A percentile compares a stretch with the other conserved stretches of the same genome.
These are phyloP conservation scores for Dascillus cervinus DNA, from an alignment of 2,888 invertebrate genomes.

Conservation along the genomic window DNA sequence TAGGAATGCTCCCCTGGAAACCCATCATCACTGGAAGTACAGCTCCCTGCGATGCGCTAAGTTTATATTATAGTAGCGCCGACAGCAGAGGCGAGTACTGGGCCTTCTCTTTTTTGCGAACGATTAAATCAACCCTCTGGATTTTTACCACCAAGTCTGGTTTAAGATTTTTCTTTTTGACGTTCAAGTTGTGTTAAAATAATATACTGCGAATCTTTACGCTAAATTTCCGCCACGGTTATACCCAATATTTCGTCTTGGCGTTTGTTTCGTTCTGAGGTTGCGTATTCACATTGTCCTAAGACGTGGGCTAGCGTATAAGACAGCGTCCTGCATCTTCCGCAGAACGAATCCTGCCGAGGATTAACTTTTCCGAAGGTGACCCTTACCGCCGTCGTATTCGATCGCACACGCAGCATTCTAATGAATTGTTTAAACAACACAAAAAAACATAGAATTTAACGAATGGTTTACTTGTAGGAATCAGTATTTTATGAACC, in stretches of 20 bases:
- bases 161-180: constrained; percentile 21
- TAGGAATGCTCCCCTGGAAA: constrained; percentile 29
- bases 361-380: constrained; percentile 21
- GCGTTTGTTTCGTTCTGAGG: constrained; percentile 19
- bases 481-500: no score
- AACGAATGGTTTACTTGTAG: no score
- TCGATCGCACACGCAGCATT: constrained; percentile 26
- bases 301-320: constrained; percentile 32
- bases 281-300: constrained; percentile 21
- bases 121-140: constrained; percentile 26
- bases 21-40: constrained; percentile 31
- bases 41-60: constrained; percentile 10
- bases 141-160: constrained; percentile 25
- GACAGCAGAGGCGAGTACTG: constrained; percentile 24
- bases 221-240: constrained; percentile 8
- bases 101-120: constrained; percentile 16
- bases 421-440: constrained; percentile 24
- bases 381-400: constrained; percentile 22
- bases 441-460: no score
- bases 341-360: constrained; percentile 21
- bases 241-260: constrained; percentile 21
- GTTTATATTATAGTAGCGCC: constrained; percentile 10
- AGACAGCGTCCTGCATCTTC: constrained; percentile 20
- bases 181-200: constrained; percentile 12
- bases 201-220: constrained; percentile 12